Evolutionary conservation across 2,113 vertebrate species (phyloP).

Genomic region (Spheniscus mendiculus): DNA sequence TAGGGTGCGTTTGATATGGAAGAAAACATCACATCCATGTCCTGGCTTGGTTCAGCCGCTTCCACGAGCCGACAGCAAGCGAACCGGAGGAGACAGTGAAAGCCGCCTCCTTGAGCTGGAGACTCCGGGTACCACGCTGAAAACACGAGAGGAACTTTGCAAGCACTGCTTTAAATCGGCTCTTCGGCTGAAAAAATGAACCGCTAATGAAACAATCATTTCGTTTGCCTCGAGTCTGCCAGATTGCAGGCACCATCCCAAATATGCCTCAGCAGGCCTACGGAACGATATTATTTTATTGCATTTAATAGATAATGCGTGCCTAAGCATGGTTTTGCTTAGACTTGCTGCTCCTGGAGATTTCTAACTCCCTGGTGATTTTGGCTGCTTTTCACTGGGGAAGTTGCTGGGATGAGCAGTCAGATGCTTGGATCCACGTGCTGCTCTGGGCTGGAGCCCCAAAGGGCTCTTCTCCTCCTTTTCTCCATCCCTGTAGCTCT

Average conservation of each 20-base stretch:
- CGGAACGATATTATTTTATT: not conserved
- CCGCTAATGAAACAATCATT: not conserved
- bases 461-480: not conserved
- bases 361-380: not conserved
- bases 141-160: not conserved
- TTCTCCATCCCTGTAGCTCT: not conserved
- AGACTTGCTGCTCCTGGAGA: not conserved
- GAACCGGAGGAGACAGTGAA: not conserved
- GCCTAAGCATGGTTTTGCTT: not conserved
- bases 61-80: rapidly evolving
- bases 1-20: not conserved
- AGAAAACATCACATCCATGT: not conserved
- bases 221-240: not conserved
- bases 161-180: not conserved
- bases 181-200: not conserved
- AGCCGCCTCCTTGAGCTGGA: not conserved
- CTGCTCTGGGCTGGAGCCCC: not conserved
- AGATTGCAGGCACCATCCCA: not conserved
- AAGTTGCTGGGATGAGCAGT: not conserved
- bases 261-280: not conserved
- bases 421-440: not conserved
- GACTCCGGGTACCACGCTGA: not conserved
- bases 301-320: not conserved
- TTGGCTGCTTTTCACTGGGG: not conserved
- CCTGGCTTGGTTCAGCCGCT: not conserved